Conservation (phyloP, 1,140 invertebrate species). For the Drosophila oshimai region DNA sequence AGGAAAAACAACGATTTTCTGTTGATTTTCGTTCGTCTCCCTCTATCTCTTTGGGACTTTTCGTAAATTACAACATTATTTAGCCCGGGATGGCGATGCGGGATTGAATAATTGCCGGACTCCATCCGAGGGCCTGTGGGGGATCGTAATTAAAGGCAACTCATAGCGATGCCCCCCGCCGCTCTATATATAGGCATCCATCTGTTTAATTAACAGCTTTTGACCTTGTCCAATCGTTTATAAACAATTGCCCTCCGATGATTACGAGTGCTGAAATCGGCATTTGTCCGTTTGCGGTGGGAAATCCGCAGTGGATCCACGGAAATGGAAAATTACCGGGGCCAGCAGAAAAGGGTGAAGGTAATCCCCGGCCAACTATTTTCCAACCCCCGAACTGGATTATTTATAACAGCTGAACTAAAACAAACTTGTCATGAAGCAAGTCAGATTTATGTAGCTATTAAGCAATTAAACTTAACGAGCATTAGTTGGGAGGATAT, state of each 20-base stretch:
- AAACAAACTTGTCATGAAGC: not conserved
- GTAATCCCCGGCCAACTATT: conserved; percentile 27
- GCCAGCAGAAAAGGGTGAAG: conserved; percentile 5
- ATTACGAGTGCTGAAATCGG: conserved; percentile 17
- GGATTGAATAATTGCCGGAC: conserved; percentile 55
- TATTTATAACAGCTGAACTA: conserved; percentile 19
- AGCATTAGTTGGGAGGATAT: not conserved
- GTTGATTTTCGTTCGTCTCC: conserved; percentile 16
- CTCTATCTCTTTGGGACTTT: not conserved
- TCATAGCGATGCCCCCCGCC: conserved; percentile 14
- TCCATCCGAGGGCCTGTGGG: conserved; percentile 28
- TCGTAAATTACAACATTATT: conserved; percentile 77
- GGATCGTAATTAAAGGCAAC: conserved; percentile 50
- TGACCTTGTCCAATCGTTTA: conserved; percentile 56
- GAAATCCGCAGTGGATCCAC: conserved; percentile 11
- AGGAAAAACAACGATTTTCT: conserved; percentile 50
- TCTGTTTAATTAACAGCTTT: conserved; percentile 54
- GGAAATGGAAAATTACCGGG: conserved; percentile 20
- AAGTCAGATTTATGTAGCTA: conserved; percentile 25
- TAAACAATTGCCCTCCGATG: conserved; percentile 31
- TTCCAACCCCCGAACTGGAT: not conserved
- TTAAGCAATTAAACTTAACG: conserved; percentile 31
- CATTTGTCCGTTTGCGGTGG: conserved; percentile 6
- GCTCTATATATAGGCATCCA: conserved; percentile 20
- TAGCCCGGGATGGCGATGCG: conserved; percentile 26